Percentiles rank a stretch among this genome's conserved stretches.
phyloP scores from a whole-genome alignment of 1,140 invertebrate species.

The Zaprionus ghesquierei region DNA sequence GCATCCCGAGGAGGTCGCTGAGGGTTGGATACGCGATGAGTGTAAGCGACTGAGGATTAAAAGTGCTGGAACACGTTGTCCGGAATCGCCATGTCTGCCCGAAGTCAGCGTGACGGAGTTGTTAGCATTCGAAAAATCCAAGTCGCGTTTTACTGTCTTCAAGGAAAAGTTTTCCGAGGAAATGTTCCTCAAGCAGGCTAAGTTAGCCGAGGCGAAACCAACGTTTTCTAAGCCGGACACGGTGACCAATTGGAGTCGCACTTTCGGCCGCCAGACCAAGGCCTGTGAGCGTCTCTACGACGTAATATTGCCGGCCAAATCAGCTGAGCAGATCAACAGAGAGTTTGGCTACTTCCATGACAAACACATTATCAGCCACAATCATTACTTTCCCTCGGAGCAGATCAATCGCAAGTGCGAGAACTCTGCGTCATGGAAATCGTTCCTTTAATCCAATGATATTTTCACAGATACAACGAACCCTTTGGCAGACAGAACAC shows the following conservation, averaged over 20 bases:
- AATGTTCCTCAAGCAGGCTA: constrained; percentile 53
- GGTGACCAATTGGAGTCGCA: constrained; percentile 57
- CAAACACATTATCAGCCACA: constrained; percentile 65
- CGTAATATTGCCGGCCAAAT: constrained; percentile 52
- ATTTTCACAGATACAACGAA: constrained; percentile 40
- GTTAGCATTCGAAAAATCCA: constrained; percentile 47
- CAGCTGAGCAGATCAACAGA: constrained; percentile 49
- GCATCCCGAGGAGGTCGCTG: constrained; percentile 51
- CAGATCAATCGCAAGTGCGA: constrained; percentile 57
- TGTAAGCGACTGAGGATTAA: constrained; percentile 17
- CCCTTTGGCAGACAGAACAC: constrained; percentile 31
- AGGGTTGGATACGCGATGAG: constrained; percentile 29
- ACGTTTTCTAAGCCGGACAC: constrained; percentile 55
- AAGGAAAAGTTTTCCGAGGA: constrained; percentile 71
- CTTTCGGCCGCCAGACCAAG: constrained; percentile 40
- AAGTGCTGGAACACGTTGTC: neutral
- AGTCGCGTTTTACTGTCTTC: constrained; percentile 63
- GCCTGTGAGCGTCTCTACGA: constrained; percentile 34
- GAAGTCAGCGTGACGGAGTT: constrained; percentile 34
- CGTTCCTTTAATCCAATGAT: neutral
- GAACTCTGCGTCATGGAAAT: neutral
- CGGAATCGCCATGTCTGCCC: constrained; percentile 24
- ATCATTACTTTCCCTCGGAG: constrained; percentile 70
- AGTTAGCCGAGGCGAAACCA: constrained; percentile 45
- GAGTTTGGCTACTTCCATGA: constrained; percentile 59